Evolutionary conservation across 2,113 vertebrate genomes (phyloP).

Genomic region (Acinonyx jubatus): DNA sequence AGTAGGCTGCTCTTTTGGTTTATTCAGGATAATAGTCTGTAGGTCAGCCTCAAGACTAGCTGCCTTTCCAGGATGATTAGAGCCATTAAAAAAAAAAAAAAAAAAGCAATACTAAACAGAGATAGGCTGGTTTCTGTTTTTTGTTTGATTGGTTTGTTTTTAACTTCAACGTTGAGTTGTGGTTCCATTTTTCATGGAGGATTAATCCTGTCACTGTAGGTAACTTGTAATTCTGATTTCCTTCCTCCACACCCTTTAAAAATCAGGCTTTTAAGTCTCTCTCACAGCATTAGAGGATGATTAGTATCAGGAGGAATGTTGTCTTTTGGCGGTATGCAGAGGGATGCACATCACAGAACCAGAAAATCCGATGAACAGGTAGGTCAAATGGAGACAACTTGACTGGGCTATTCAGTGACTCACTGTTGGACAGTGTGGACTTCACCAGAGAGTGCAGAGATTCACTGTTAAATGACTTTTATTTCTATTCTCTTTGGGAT

Average conservation of each 20-base stretch:
- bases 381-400: slow-evolving; percentile 5
- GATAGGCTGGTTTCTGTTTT: slow-evolving; percentile 41
- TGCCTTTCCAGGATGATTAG: not conserved
- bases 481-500: slow-evolving; percentile 32
- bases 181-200: slow-evolving; percentile 59
- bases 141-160: not conserved
- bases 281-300: slow-evolving; percentile 35
- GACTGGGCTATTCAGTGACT: not conserved
- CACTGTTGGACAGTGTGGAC: not conserved
- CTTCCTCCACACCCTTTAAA: slow-evolving; percentile 73
- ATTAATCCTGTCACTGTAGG: slow-evolving; percentile 61
- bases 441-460: not conserved
- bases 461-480: not conserved
- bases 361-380: not conserved
- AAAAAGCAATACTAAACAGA: not conserved
- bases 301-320: slow-evolving; percentile 40
- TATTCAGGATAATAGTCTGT: not conserved
- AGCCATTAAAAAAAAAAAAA: not conserved
- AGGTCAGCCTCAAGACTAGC: not conserved
- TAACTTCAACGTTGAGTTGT: slow-evolving; percentile 41
- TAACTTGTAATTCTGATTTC: slow-evolving; percentile 62
- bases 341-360: not conserved
- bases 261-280: slow-evolving; percentile 13
- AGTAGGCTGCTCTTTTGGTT: not conserved
- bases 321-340: not conserved